Evolutionary conservation across 1,140 invertebrate genomes (phyloP).

Genomic region (Berghia stephanieae): DNA sequence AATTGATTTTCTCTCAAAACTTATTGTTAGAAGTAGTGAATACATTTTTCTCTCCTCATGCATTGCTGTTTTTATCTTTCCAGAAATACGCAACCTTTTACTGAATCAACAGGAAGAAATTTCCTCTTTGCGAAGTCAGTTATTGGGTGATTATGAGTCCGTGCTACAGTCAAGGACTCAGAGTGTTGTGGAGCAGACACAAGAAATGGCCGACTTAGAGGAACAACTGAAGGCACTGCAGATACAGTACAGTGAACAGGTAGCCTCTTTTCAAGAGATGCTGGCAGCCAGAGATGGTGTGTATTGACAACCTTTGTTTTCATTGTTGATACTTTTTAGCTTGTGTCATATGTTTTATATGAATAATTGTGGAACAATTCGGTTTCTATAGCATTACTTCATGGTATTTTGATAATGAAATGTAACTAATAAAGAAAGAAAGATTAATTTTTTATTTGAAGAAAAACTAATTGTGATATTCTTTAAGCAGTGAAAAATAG

Average conservation of each 20-base stretch:
- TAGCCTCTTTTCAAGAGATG: conserved; percentile 40
- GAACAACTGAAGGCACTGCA: conserved; percentile 50
- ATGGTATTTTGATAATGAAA: too few species aligned
- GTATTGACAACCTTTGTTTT: too few species aligned
- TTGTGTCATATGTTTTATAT: too few species aligned
- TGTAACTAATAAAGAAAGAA: too few species aligned
- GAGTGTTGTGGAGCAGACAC: conserved; percentile 41
- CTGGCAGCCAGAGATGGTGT: conserved; percentile 28
- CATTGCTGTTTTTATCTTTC: not conserved
- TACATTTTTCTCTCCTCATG: not conserved
- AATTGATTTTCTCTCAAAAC: too few species aligned
- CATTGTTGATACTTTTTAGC: too few species aligned
- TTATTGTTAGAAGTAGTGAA: too few species aligned
- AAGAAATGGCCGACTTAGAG: conserved; percentile 49
- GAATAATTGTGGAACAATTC: too few species aligned
- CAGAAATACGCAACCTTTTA: conserved; percentile 47
- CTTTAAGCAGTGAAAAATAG: too few species aligned
- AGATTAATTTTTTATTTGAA: too few species aligned
- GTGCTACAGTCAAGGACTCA: conserved; percentile 43
- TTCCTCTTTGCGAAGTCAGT: conserved; percentile 38
- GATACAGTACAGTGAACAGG: conserved; percentile 47
- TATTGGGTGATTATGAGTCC: conserved; percentile 51
- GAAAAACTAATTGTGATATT: too few species aligned
- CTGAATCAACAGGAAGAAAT: conserved; percentile 55
- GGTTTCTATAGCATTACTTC: too few species aligned